Evolutionary conservation across 2,113 vertebrate genomes (phyloP), one percentile per base, ranked within the genome.

Genomic region (Bombycilla garrulus): DNA sequence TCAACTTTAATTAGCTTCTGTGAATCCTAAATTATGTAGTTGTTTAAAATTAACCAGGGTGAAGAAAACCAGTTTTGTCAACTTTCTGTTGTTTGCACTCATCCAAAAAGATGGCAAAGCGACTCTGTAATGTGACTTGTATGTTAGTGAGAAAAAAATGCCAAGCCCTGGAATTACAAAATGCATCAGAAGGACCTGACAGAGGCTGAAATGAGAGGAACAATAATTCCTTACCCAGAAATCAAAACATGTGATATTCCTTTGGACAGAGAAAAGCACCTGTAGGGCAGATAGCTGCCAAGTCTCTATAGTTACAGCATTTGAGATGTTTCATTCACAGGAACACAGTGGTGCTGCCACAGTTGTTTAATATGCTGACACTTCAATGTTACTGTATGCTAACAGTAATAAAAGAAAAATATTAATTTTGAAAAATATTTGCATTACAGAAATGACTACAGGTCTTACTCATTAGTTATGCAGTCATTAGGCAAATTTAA

Each of bases 1-100:
- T 91, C 93, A 95, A 81, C 53, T 71, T 84, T 78, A 90, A 93
- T 96, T 90, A 91, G 53, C 76, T 92, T 38, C 44, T 71, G 10
- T 56, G 77, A 90, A 60, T 67, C 12, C 45, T 70, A 71, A 86
- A 94, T 90, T 71, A 83, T 12, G 28, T 74, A 74, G 51, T 64
- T 86, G 70, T 74, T 96, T 74, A 86, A 88, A 93, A 96, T 78
- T 29, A 92, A 74, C 28, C 50, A 58, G 28, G 38, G 44, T 83
- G 81, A 81, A 94, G 38, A 92, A 91, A 88, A 90, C 40, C 35
- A 77, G 35, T 76, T 94, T 90, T 93, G 81, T 66, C 84, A 85
- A 72, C 45, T 94, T 85, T 72, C 57, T 58, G 50, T 84, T 88
- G 42, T 62, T 90, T 62, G 50, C 29, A 35, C 15, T 91, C 36